Base-by-base conservation (phyloP, 2,113 vertebrate genomes). In the Oostethus manadensis region DNA sequence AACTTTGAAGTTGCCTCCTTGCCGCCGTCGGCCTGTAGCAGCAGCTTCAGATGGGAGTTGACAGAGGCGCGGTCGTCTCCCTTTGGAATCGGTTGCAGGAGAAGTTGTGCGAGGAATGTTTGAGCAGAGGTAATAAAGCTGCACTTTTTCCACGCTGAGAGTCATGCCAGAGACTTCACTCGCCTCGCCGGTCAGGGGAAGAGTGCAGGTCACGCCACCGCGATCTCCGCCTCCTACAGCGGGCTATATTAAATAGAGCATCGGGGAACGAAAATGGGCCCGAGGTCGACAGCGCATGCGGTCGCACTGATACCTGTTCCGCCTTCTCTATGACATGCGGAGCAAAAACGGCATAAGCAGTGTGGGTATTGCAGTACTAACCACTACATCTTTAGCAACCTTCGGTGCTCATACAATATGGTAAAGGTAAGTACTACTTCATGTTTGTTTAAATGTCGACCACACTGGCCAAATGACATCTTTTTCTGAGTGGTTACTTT, bases 161-260 rank as follows among this genome's bases (percentile, higher is more conserved):
- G 87, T 83, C 78, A 67, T 74, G 86, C 81, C 83, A 84, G 84
- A 88, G 81, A 86, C 85, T 83, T 78, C 73, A 56, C 76, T 69
- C 23, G 65, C 53, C 76, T 77, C 59, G 42, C 62, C 57, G 62
- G 73, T 73, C 79, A 77, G 64, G 70, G 69, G 73, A 11, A 56
- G 77, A 72, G 73, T 79, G 64, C 62, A 53, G 66, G 50, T 63
- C 29, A 54, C 57, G 62, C 71, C 58, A 66, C 74, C 68, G 62
- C 80, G 63, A 78, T 83, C 79, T 80, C 66, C 63, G 69, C 71
- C 73, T 74, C 70, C 73, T 77, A 44, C 72, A 67, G 64, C 18
- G 38, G 55, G 65, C 56, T 64, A 8, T 64, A 68, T 78, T 29
- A 60, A 68, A 79, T 47, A 68, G 76, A 72, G 60, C 78, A 66